Conservation (phyloP, 2,113 vertebrate genomes). For the Verasper variegatus region DNA sequence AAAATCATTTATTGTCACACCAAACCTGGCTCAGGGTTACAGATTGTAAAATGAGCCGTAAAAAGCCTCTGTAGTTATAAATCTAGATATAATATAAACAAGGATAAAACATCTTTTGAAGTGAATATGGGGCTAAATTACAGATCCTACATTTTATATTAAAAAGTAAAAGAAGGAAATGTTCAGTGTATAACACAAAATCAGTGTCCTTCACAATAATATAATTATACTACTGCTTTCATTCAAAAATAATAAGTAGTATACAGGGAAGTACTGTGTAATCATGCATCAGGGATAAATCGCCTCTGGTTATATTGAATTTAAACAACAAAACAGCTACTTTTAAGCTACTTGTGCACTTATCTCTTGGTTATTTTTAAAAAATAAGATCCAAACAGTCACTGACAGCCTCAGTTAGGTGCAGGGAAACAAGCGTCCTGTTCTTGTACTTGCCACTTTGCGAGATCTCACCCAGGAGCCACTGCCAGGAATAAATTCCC, state of each 20-base stretch:
- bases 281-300: background rate
- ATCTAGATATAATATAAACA: background rate
- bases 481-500: slow-evolving; percentile 55
- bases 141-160: background rate
- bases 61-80: background rate
- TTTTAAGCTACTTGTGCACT: background rate
- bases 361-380: background rate
- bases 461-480: slow-evolving; percentile 1
- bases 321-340: background rate
- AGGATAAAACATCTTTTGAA: background rate
- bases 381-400: background rate
- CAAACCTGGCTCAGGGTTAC: background rate
- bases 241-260: background rate
- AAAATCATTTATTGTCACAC: background rate
- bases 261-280: background rate
- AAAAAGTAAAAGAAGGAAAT: background rate
- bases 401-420: background rate
- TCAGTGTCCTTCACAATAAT: background rate
- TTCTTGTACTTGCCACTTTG: slow-evolving; percentile 30
- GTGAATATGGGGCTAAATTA: slow-evolving; percentile 1
- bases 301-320: slow-evolving; percentile 3
- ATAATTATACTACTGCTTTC: background rate
- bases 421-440: slow-evolving; percentile 10
- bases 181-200: background rate
- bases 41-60: background rate